Evolutionary conservation across 2,888 invertebrate species (phyloP).

Genomic region (Drosophila niveifrons): DNA sequence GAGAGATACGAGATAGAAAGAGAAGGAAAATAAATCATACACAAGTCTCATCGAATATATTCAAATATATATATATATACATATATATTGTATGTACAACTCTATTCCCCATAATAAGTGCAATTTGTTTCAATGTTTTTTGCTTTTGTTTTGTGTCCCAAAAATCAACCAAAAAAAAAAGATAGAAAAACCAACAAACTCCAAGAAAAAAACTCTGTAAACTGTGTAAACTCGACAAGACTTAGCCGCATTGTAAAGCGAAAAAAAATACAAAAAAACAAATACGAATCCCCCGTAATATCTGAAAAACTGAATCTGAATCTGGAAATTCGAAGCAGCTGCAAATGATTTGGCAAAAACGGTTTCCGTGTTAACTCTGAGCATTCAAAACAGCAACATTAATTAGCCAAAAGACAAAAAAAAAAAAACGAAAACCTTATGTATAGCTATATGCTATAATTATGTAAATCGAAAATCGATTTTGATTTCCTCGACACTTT

Average conservation of each 20-base stretch:
- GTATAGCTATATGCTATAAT: conserved; percentile 17
- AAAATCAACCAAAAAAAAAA: not conserved
- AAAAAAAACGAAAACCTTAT: not conserved
- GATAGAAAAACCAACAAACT: not conserved
- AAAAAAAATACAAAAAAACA: conserved; percentile 19
- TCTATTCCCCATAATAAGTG: conserved; percentile 1
- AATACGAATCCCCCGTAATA: conserved; percentile 10
- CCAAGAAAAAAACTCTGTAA: conserved; percentile 38
- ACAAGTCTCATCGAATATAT: conserved; percentile 5
- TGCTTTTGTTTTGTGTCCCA: conserved; percentile 13
- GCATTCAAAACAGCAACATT: conserved; percentile 6
- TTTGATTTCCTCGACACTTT: conserved; percentile 21
- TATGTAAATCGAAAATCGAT: conserved; percentile 15
- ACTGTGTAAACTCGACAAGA: conserved; percentile 57
- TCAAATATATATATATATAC: conserved; percentile 3
- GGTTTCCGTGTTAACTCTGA: conserved; percentile 16
- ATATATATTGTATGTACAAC: conserved; percentile 4
- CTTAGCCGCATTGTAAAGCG: conserved; percentile 49
- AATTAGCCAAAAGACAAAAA: conserved; percentile 12
- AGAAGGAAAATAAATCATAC: conserved; percentile 10
- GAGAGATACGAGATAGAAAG: not conserved
- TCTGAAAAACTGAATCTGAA: conserved; percentile 15
- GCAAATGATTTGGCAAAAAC: conserved; percentile 13
- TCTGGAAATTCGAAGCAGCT: conserved; percentile 1
- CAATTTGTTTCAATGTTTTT: conserved; percentile 15